A percentile compares a stretch with the other conserved stretches of the same genome.
These are phyloP conservation scores for Chaetoderma sp. DNA, from an alignment of 2,888 invertebrate genomes.

Conservation along the genomic window DNA sequence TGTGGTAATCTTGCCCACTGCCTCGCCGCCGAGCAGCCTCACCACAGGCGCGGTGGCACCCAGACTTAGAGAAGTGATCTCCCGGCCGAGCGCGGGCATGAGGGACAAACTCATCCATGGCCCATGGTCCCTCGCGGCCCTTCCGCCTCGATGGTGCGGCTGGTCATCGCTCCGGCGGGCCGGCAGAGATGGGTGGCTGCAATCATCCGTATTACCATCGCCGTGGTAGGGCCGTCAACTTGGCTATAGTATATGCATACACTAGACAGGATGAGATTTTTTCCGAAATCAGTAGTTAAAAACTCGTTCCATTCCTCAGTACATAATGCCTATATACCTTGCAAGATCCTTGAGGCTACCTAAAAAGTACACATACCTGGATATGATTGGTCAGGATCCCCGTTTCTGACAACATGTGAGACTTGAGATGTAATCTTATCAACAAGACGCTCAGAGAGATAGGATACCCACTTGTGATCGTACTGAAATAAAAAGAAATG, in stretches of 20 bases:
- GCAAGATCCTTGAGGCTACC: neutral
- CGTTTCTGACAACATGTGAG: conserved; percentile 92
- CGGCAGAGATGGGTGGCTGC: no score
- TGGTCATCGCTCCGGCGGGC: no score
- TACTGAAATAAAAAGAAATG: conserved; percentile 72
- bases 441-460: conserved; percentile 84
- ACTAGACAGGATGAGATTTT: neutral
- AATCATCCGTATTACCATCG: no score
- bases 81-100: no score
- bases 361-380: conserved; percentile 74
- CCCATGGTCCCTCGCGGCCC: no score
- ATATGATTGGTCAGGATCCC: conserved; percentile 87
- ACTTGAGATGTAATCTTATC: conserved; percentile 81
- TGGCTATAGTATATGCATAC: neutral
- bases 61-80: no score
- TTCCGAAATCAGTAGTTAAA: neutral
- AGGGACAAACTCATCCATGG: no score
- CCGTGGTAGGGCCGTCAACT: no score
- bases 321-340: neutral
- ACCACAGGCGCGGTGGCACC: no score
- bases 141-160: no score
- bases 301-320: neutral
- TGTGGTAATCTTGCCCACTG: no score
- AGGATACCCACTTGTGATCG: conserved; percentile 86
- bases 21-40: no score